Evolutionary conservation across 2,797 vertebrate genomes (phyloP).

Genomic region (Masticophis lateralis): DNA sequence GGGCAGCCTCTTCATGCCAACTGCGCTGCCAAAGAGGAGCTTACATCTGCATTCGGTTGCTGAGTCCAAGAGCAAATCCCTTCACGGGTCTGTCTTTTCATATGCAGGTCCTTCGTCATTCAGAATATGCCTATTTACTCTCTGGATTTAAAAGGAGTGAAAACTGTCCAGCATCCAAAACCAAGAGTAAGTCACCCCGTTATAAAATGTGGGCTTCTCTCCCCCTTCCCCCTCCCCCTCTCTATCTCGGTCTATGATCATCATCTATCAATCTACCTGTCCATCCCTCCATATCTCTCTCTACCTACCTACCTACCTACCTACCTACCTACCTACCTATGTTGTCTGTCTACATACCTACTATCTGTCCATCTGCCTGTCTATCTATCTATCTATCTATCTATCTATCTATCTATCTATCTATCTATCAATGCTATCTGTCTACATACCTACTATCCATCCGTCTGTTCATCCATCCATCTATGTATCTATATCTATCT

Average conservation of each 20-base stretch:
- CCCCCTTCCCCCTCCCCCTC: too few relatives aligned
- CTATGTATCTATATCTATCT: too few relatives aligned
- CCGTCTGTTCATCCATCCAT: too few relatives aligned
- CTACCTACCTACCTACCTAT: too few relatives aligned
- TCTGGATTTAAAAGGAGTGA: neutral
- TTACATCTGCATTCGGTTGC: too few relatives aligned
- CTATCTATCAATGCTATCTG: too few relatives aligned
- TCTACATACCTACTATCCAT: too few relatives aligned
- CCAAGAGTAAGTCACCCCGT: neutral
- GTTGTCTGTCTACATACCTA: too few relatives aligned
- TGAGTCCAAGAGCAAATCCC: too few relatives aligned
- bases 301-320: too few relatives aligned
- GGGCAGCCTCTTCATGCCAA: neutral
- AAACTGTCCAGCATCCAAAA: neutral
- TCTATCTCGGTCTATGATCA: neutral
- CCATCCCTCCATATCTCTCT: too few relatives aligned
- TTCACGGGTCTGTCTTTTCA: neutral
- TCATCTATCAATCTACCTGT: neutral
- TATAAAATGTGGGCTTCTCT: neutral
- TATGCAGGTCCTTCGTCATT: slow-evolving; percentile 11
- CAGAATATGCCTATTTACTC: slow-evolving; percentile 19
- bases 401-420: neutral
- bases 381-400: too few relatives aligned
- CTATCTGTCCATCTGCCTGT: fast-evolving
- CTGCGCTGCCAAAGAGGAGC: neutral